A percentile compares a stretch with the other conserved stretches of the same genome.
These are phyloP conservation scores for Eretmocerus hayati DNA, from an alignment of 2,888 invertebrate genomes.

Conservation along the genomic window DNA sequence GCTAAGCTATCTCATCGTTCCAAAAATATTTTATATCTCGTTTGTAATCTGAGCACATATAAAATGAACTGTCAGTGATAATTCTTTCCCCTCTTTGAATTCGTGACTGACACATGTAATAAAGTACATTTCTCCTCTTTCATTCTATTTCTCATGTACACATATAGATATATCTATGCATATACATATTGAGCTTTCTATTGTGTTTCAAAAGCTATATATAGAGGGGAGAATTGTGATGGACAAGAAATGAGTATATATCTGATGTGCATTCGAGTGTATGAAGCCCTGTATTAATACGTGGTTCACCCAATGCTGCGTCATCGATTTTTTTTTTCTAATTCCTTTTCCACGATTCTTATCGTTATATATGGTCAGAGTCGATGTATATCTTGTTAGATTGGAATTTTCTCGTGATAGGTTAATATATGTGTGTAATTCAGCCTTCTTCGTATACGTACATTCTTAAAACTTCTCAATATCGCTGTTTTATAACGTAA, in stretches of 20 bases:
- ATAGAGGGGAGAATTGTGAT: too few relatives aligned
- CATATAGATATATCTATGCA: too few relatives aligned
- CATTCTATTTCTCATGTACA: background rate
- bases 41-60: background rate
- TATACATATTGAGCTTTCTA: too few relatives aligned
- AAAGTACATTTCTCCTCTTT: background rate
- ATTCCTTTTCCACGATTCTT: conserved; percentile 14
- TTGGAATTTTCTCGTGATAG: conserved; percentile 17
- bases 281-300: background rate
- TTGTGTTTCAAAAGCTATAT: too few relatives aligned
- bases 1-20: background rate
- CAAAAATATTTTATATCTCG: background rate
- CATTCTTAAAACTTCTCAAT: too few relatives aligned
- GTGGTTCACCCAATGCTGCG: background rate
- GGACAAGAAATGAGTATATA: too few relatives aligned
- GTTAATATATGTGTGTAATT: too few relatives aligned
- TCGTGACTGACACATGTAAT: background rate
- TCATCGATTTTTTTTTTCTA: conserved; percentile 19
- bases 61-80: background rate
- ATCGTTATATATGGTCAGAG: too few relatives aligned
- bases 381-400: conserved; percentile 11
- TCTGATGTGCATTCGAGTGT: background rate
- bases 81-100: background rate
- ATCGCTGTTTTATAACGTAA: too few relatives aligned
- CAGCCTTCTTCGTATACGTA: too few relatives aligned